Evolutionary conservation across 2,888 invertebrate species (phyloP).

Genomic region (Dynastes maya): DNA sequence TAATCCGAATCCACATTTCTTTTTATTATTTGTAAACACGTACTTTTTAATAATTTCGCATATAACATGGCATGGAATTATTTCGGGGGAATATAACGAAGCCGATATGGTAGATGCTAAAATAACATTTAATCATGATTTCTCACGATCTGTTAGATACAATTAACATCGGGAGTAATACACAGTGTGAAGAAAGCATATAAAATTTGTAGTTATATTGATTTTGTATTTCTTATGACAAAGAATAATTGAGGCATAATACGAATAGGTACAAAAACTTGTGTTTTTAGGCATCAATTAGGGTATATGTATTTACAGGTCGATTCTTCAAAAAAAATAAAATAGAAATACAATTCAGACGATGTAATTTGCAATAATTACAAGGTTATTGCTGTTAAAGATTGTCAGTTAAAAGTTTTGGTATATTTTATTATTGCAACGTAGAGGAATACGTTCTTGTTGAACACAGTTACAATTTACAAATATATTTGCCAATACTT

Average conservation of each 20-base stretch:
- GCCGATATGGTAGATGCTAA: slow-evolving; percentile 31
- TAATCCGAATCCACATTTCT: slow-evolving; percentile 33
- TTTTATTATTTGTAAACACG: slow-evolving; percentile 29
- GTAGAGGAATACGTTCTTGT: no score
- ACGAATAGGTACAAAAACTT: no score
- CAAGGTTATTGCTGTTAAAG: background rate
- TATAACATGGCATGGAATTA: slow-evolving; percentile 35
- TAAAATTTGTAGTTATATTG: slow-evolving; percentile 18
- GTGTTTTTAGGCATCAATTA: no score
- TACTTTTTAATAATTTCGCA: slow-evolving; percentile 37
- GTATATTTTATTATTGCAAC: no score
- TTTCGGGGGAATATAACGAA: slow-evolving; percentile 23
- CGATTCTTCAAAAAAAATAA: no score
- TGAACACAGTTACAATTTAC: no score
- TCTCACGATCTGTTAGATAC: slow-evolving; percentile 31
- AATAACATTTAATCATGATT: slow-evolving; percentile 24
- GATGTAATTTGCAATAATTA: background rate
- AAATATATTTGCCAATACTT: no score
- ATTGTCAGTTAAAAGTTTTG: background rate
- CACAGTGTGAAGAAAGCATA: slow-evolving; percentile 43
- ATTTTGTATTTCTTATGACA: slow-evolving; percentile 28
- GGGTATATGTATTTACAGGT: no score
- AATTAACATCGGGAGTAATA: slow-evolving; percentile 41
- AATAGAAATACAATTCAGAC: background rate
- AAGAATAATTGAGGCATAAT: slow-evolving; percentile 33